These are phyloP conservation scores for Rhyzopertha dominica DNA, from an alignment of 1,140 invertebrate species.

Conservation along the genomic window DNA sequence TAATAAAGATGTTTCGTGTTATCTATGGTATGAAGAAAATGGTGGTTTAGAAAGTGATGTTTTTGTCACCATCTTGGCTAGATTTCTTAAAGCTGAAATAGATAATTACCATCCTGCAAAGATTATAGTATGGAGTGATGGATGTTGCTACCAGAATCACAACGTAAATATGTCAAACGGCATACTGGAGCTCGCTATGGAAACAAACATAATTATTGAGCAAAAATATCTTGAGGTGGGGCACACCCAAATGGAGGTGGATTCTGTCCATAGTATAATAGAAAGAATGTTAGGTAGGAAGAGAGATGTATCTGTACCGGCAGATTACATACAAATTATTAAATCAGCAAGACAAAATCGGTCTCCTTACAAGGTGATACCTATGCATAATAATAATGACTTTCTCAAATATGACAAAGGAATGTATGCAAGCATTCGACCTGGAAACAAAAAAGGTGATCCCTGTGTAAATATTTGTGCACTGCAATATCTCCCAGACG, in stretches of 20 bases:
- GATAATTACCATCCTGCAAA: background rate
- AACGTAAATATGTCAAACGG: constrained; percentile 8
- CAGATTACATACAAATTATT: constrained; percentile 2
- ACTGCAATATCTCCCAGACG: constrained; percentile 8
- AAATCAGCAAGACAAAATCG: constrained; percentile 5
- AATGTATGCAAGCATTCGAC: constrained; percentile 13
- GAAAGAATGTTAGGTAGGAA: constrained; percentile 2
- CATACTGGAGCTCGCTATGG: constrained; percentile 1
- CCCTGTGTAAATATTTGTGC: constrained; percentile 13
- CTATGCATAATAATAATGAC: constrained; percentile 7
- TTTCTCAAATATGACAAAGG: constrained; percentile 10
- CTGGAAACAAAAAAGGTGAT: constrained; percentile 11
- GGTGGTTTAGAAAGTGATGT: constrained; percentile 11
- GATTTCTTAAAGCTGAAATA: constrained; percentile 5
- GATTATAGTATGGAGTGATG: constrained; percentile 17
- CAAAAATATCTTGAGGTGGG: constrained; percentile 19
- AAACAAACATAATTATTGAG: constrained; percentile 7
- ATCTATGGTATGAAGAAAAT: constrained; percentile 13
- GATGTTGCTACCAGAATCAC: constrained; percentile 14
- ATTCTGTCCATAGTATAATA: constrained; percentile 16
- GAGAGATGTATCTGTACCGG: background rate
- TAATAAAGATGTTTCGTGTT: constrained; percentile 13
- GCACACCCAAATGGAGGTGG: constrained; percentile 19
- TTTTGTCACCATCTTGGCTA: constrained; percentile 7
- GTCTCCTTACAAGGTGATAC: constrained; percentile 4